Evolutionary conservation across 2,888 invertebrate species (phyloP).

Genomic region (Drosophila stalkeri): DNA sequence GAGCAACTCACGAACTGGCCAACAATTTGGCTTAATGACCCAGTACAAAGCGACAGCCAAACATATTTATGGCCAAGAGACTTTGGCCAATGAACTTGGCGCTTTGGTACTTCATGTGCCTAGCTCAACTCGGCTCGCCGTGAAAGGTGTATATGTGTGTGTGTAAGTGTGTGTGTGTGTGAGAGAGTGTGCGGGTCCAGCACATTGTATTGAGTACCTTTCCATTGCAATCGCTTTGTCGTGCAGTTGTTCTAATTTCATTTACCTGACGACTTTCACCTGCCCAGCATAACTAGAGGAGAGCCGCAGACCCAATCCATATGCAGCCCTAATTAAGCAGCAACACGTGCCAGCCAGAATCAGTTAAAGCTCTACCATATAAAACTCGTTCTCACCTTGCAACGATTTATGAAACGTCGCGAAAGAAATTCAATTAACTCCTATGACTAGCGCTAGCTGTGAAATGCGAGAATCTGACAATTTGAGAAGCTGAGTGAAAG

Average conservation of each 20-base stretch:
- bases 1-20: constrained; percentile 48
- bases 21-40: constrained; percentile 58
- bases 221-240: constrained; percentile 65
- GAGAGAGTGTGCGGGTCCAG: constrained; percentile 19
- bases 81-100: constrained; percentile 52
- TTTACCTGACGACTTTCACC: constrained; percentile 58
- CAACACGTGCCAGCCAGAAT: constrained; percentile 39
- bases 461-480: background rate
- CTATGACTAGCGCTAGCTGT: constrained; percentile 36
- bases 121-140: constrained; percentile 20
- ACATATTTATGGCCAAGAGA: constrained; percentile 55
- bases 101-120: constrained; percentile 44
- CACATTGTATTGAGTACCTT: constrained; percentile 40
- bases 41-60: constrained; percentile 46
- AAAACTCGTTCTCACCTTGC: constrained; percentile 10
- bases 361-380: background rate
- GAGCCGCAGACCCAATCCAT: constrained; percentile 9
- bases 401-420: constrained; percentile 8
- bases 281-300: constrained; percentile 14
- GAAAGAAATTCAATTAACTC: constrained; percentile 51
- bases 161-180: constrained; percentile 15
- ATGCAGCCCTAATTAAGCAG: constrained; percentile 51
- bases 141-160: constrained; percentile 48
- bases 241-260: constrained; percentile 65
- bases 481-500: constrained; percentile 2